A percentile compares a stretch with the other conserved stretches of the same genome.
Conservation (phyloP, 2,888 invertebrate species). For the Bimastos eiseni region DNA sequence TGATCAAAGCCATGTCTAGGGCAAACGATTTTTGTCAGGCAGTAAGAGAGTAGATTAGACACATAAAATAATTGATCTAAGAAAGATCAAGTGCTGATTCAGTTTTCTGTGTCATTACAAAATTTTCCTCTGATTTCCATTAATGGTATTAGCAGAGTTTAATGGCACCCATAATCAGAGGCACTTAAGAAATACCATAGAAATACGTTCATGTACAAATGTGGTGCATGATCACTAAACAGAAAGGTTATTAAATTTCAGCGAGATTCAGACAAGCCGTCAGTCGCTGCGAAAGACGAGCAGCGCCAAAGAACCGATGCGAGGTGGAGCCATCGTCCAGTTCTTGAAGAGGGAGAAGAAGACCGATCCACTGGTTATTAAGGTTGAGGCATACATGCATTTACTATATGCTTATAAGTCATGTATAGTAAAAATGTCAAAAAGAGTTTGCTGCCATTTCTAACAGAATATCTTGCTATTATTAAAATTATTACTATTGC, state of each 20-base stretch:
- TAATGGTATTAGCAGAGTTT: no score
- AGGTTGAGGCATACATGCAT: neutral
- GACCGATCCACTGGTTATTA: neutral
- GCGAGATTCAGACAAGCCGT: slow-evolving; percentile 52
- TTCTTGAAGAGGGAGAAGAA: slow-evolving; percentile 27
- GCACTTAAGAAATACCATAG: no score
- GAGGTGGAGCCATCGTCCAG: slow-evolving; percentile 52
- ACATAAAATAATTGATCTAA: neutral
- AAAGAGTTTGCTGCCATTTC: neutral
- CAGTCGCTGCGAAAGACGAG: slow-evolving; percentile 58
- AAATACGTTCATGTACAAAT: no score
- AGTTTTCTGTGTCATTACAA: neutral
- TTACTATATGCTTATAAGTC: neutral
- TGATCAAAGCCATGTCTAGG: no score
- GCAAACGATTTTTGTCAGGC: no score
- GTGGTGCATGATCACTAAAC: neutral
- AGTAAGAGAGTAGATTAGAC: neutral
- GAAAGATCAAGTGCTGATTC: neutral
- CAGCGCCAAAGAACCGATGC: slow-evolving; percentile 57
- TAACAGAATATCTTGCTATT: neutral
- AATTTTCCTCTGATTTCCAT: neutral
- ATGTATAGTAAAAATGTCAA: neutral
- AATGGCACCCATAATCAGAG: no score
- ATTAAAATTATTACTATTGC: neutral
- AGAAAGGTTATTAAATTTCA: slow-evolving; percentile 39